Evolutionary conservation across 2,113 vertebrate genomes (phyloP).

Genomic region (Cacatua alba): DNA sequence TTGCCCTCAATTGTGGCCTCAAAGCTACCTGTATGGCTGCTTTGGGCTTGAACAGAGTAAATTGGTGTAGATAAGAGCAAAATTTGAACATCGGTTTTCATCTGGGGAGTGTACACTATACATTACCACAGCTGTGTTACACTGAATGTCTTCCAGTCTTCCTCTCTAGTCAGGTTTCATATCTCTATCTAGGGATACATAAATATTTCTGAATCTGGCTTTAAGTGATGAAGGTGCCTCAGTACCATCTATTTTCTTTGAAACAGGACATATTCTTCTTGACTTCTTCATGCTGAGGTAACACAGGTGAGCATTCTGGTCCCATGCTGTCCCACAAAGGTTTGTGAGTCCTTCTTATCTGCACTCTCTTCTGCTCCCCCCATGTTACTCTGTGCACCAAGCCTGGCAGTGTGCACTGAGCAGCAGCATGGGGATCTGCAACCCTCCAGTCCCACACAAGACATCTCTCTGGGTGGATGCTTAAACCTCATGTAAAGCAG

Average conservation of each 20-base stretch:
- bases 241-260: background rate
- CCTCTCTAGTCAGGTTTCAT: background rate
- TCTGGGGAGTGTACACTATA: background rate
- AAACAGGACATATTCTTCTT: background rate
- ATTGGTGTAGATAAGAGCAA: background rate
- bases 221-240: background rate
- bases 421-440: background rate
- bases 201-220: constrained; percentile 15
- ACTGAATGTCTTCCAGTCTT: background rate
- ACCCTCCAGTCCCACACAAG: background rate
- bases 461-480: background rate
- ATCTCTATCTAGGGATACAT: background rate
- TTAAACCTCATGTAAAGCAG: background rate
- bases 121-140: background rate
- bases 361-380: accelerated
- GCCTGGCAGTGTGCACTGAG: background rate
- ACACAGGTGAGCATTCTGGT: background rate
- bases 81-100: background rate
- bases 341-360: background rate
- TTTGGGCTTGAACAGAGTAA: background rate
- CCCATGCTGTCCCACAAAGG: background rate
- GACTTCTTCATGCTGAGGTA: background rate
- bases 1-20: background rate
- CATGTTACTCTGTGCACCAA: background rate
- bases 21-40: background rate